These are phyloP conservation scores for Anoplius nigerrimus DNA, from an alignment of 2,888 invertebrate species.

Conservation along the genomic window DNA sequence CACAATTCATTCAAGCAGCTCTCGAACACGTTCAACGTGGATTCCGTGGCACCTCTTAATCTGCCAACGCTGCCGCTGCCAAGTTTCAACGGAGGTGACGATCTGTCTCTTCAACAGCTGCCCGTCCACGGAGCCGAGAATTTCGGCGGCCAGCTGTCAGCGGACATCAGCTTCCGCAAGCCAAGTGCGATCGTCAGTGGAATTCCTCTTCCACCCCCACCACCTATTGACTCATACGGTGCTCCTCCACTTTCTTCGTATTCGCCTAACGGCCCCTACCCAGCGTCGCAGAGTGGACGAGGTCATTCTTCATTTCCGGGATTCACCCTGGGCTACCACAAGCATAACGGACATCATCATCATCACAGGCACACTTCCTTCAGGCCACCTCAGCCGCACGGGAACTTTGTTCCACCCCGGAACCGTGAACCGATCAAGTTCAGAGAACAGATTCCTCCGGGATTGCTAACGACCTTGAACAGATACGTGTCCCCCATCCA, in stretches of 20 bases:
- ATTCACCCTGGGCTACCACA: slow-evolving; percentile 68
- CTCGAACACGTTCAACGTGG: slow-evolving; percentile 14
- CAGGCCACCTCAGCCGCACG: slow-evolving; percentile 52
- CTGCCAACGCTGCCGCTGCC: slow-evolving; percentile 18
- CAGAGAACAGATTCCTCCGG: slow-evolving; percentile 83
- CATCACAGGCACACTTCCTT: slow-evolving; percentile 40
- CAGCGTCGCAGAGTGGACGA: slow-evolving; percentile 70
- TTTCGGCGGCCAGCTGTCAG: slow-evolving; percentile 48
- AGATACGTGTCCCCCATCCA: slow-evolving; percentile 71
- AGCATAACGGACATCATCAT: slow-evolving; percentile 55
- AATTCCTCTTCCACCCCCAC: slow-evolving; percentile 41
- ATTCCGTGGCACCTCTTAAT: slow-evolving; percentile 2
- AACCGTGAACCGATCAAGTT: slow-evolving; percentile 80
- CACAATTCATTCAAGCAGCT: slow-evolving; percentile 34
- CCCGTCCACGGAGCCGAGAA: slow-evolving; percentile 41
- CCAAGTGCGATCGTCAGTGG: slow-evolving; percentile 58
- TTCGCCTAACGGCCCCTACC: slow-evolving; percentile 70
- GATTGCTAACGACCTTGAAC: slow-evolving; percentile 79
- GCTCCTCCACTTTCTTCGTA: slow-evolving; percentile 65
- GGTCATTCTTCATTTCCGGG: slow-evolving; percentile 71
- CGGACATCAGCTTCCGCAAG: slow-evolving; percentile 70
- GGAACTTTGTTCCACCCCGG: slow-evolving; percentile 63
- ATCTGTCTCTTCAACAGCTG: slow-evolving; percentile 56
- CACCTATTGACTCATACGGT: slow-evolving; percentile 57
- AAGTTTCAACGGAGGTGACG: slow-evolving; percentile 35